A percentile compares a stretch with the other conserved stretches of the same genome.
phyloP scores from a whole-genome alignment of 2,113 vertebrate species.

The Sinocyclocheilus grahami region DNA sequence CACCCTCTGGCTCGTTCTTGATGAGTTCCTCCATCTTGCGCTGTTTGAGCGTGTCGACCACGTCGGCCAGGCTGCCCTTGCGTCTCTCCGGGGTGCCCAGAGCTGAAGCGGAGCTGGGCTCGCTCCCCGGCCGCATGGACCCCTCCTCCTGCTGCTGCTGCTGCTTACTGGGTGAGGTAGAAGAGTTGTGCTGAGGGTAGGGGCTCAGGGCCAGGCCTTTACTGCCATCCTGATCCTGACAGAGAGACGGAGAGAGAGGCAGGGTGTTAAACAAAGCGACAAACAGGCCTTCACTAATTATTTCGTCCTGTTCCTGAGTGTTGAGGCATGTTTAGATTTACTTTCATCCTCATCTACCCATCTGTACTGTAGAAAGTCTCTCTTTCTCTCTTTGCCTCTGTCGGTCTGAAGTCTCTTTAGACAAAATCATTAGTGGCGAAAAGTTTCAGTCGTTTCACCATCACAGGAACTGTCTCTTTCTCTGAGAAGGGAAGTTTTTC shows the following conservation, averaged over 20 bases:
- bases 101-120: constrained; percentile 80
- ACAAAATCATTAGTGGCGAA: constrained; percentile 25
- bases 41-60: constrained; percentile 98
- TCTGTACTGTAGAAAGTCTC: constrained; percentile 58
- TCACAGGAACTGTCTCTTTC: constrained; percentile 39
- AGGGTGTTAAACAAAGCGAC: constrained; percentile 15
- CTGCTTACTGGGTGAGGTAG: constrained; percentile 98
- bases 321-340: constrained; percentile 60
- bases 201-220: constrained; percentile 90
- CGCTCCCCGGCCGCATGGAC: constrained; percentile 86
- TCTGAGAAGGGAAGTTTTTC: constrained; percentile 43
- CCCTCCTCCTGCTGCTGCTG: constrained; percentile 76
- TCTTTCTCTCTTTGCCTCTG: constrained; percentile 12
- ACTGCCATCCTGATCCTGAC: constrained; percentile 91
- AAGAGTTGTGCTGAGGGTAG: constrained; percentile 93
- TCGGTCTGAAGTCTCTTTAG: constrained; percentile 17
- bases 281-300: constrained; percentile 63
- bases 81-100: constrained; percentile 94
- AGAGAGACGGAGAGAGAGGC: constrained; percentile 46
- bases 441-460: constrained; percentile 27
- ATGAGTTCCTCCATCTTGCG: constrained; percentile 99
- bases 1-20: constrained; percentile 98
- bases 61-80: constrained; percentile 96
- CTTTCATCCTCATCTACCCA: constrained; percentile 68
- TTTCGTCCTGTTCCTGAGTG: constrained; percentile 54